Evolutionary conservation across 2,888 invertebrate genomes (phyloP).

Genomic region (Bugulina stolonifera): DNA sequence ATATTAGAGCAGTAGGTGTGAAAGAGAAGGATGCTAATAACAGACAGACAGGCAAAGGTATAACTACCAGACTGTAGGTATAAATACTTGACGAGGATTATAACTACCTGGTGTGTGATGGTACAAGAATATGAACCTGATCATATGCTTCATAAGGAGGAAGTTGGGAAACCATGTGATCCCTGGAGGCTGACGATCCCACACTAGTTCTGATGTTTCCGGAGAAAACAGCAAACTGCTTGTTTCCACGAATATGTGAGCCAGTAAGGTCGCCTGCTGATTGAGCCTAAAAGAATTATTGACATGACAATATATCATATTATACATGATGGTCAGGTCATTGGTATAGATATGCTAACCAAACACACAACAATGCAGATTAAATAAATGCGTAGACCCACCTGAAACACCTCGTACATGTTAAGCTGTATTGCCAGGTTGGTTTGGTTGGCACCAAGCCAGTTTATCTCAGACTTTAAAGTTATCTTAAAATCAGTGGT

Average conservation of each 20-base stretch:
- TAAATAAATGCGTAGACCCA: no score
- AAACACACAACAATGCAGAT: no score
- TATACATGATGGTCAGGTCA: no score
- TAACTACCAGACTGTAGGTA: no score
- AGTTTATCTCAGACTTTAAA: not conserved
- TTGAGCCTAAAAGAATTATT: not conserved
- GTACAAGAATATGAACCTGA: not conserved
- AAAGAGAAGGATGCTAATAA: no score
- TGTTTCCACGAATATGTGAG: not conserved
- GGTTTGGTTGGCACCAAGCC: not conserved
- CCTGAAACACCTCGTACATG: not conserved
- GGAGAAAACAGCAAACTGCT: conserved; percentile 23
- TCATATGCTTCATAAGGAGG: not conserved
- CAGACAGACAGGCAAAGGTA: no score
- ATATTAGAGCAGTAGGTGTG: no score
- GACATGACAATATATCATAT: no score
- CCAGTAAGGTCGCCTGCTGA: conserved; percentile 10
- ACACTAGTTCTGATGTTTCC: conserved; percentile 21
- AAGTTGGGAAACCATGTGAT: conserved; percentile 16
- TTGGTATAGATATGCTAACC: no score
- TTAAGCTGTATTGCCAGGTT: not conserved
- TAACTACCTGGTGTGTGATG: not conserved
- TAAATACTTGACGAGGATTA: no score
- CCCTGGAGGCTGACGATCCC: not conserved
- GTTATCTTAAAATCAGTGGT: not conserved